Percentiles rank a stretch among this genome's conserved stretches.
Evolutionary conservation across 2,888 invertebrate species (phyloP).

Genomic region (Ormyrus thymus): DNA sequence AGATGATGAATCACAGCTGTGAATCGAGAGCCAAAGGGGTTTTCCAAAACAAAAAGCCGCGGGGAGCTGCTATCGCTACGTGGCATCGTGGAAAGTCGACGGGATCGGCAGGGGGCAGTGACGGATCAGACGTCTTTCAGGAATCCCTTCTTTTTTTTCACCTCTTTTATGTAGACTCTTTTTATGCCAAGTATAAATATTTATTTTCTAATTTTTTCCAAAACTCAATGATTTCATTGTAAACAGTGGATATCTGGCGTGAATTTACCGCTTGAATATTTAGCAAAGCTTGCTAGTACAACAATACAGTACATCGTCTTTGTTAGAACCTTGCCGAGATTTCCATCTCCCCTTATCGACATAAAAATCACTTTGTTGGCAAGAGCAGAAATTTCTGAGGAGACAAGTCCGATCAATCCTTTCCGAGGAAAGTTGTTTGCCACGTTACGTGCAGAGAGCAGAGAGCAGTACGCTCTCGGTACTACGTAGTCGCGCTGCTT

Average conservation of each 20-base stretch:
- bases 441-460: not conserved
- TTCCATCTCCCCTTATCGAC: not conserved
- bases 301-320: too few relatives aligned
- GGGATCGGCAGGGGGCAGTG: not conserved
- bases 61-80: not conserved
- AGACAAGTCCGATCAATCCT: not conserved
- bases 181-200: too few relatives aligned
- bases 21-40: constrained; percentile 14
- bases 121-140: not conserved
- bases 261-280: too few relatives aligned
- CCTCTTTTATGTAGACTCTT: too few relatives aligned
- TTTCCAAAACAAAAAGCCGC: constrained; percentile 32
- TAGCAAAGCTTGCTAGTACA: too few relatives aligned
- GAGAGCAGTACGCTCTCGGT: not conserved
- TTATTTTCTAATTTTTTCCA: too few relatives aligned
- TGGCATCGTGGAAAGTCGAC: constrained; percentile 14
- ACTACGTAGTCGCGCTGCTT: not conserved
- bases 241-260: too few relatives aligned
- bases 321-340: too few relatives aligned
- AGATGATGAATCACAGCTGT: constrained; percentile 30
- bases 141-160: too few relatives aligned
- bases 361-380: constrained; percentile 19
- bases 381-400: not conserved
- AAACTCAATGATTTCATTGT: too few relatives aligned
- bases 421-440: not conserved